These are phyloP conservation scores for Alosa sapidissima DNA, from an alignment of 2,797 vertebrate species.

Conservation along the genomic window DNA sequence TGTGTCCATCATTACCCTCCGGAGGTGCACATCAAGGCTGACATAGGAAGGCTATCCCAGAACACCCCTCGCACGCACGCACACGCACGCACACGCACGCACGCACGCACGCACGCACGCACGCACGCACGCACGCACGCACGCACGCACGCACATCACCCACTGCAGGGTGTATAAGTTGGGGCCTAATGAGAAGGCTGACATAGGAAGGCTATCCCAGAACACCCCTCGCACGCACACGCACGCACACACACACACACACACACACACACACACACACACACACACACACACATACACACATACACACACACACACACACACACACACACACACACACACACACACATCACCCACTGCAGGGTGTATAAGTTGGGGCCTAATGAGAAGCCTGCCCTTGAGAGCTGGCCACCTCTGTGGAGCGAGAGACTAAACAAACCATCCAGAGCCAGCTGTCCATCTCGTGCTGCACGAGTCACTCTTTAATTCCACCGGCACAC, in stretches of 20 bases:
- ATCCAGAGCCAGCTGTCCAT: constrained; percentile 56
- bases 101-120: neutral
- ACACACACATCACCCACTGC: constrained; percentile 34
- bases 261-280: neutral
- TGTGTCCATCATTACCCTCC: neutral
- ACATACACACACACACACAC: neutral
- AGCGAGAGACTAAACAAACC: constrained; percentile 66
- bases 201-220: neutral
- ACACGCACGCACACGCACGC: neutral
- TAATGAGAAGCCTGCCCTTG: constrained; percentile 61
- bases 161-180: constrained; percentile 47
- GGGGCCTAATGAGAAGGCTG: constrained; percentile 56
- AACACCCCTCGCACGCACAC: neutral
- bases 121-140: neutral
- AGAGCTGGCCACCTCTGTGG: constrained; percentile 57
- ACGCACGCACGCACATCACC: constrained; percentile 23
- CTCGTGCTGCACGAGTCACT: neutral
- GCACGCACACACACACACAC: no score
- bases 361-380: constrained; percentile 47
- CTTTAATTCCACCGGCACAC: constrained; percentile 24
- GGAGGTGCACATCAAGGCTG: neutral
- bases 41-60: neutral
- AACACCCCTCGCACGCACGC: neutral
- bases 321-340: neutral
- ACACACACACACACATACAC: neutral